Evolutionary conservation across 2,888 invertebrate species (phyloP).

Genomic region (Pterostichus niger): DNA sequence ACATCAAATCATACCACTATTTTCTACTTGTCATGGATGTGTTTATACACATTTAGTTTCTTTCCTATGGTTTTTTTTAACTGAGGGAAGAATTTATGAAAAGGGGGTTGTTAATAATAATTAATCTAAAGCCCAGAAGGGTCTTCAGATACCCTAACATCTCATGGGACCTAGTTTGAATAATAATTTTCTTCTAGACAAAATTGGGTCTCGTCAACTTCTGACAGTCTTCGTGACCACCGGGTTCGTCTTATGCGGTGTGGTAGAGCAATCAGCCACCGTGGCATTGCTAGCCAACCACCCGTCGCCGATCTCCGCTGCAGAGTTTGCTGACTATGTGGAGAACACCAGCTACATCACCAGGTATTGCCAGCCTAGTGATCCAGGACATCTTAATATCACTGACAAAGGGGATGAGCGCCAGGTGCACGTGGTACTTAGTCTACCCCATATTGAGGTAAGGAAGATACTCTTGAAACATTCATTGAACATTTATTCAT

Average conservation of each 20-base stretch:
- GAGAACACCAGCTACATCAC: constrained; percentile 78
- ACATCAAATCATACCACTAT: too few species aligned
- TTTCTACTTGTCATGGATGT: too few species aligned
- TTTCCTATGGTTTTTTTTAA: too few species aligned
- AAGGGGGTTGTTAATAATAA: too few species aligned
- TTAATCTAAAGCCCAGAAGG: too few species aligned
- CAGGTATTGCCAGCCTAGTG: constrained; percentile 75
- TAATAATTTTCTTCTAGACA: constrained; percentile 71
- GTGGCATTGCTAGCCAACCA: constrained; percentile 79
- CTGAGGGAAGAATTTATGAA: too few species aligned
- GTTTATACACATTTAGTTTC: too few species aligned
- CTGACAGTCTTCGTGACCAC: constrained; percentile 79
- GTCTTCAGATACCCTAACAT: too few species aligned
- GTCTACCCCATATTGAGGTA: constrained; percentile 77
- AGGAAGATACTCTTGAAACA: constrained; percentile 64
- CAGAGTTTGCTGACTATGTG: constrained; percentile 77
- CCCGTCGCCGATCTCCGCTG: constrained; percentile 75
- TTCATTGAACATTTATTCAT: too few species aligned
- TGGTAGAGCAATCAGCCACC: constrained; percentile 80
- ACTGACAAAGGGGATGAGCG: constrained; percentile 69
- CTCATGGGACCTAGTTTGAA: too few species aligned
- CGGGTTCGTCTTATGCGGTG: constrained; percentile 80
- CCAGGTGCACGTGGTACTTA: constrained; percentile 74
- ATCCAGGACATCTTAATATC: constrained; percentile 66
- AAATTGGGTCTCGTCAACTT: constrained; percentile 78